Evolutionary conservation across 2,888 invertebrate species (phyloP), one percentile per base, ranked within the genome.

Genomic region (Rotaria magnacalcarata): DNA sequence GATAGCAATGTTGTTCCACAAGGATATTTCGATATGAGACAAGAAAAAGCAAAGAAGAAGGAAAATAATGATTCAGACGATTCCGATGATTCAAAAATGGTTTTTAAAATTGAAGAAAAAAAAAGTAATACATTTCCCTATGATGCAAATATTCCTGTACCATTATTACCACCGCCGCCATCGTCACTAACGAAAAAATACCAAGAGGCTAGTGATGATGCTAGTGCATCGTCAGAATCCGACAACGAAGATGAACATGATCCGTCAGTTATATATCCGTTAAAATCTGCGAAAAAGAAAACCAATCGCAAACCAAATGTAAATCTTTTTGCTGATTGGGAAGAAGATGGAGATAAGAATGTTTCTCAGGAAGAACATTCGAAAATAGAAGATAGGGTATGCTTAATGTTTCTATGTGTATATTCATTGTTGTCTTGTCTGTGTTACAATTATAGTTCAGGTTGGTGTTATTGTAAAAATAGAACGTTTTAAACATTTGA

Each of bases 1-100:
- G 87, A 87, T 74, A 85, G 58, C 50, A 87, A 87, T 84, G 41
- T 87, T 50, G 87, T 87, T 8, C 87, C 87, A 4, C 85, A 85
- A n/a, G 85, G 56, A 7, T 87, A 85, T 84, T 87, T 87, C n/a
- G 80, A 43, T 24, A 47, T 7, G 0, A 43, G 24, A 24, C 1
- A 34, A 34, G 34, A 34, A 34, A 34, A 34, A 34, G 34, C 34
- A 34, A 34, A 34, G 34, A 80, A 80, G 34, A n/a, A 24, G 7
- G 41, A 74, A 19, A 21, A 34, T n/a, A 47, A 43, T n/a, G 47
- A 47, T 10, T 47, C 47, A 4, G 80, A 80, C 24, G 80, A 80
- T 47, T 80, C 80, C 14, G 80, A 47, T n/a, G 47, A 80, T 47
- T 16, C 4, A n/a, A 43, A 80, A n/a, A 80, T 80, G 80, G 47